Evolutionary conservation across 37 sponge, comb jelly and placozoan genomes (phyloP), one percentile per base, ranked within the genome.

Genomic region (Cladorhizidae sp.): DNA sequence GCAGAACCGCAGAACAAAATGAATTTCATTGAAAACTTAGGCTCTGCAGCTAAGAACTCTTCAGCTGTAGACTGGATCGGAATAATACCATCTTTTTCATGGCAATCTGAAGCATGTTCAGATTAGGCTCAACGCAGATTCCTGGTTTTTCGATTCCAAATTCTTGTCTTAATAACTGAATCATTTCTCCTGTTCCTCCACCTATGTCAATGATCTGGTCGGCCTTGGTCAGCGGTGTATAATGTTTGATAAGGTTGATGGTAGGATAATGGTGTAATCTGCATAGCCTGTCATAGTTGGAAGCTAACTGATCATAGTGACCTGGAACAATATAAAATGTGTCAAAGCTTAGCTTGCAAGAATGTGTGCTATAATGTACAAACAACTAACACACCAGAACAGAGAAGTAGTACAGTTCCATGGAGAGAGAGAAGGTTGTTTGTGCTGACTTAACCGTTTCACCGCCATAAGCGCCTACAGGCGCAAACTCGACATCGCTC

Each of bases 1-100:
- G 2, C 2, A 40, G 28, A 41, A 28, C 49, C n/a, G 41, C 23
- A 5, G 49, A 71, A 41, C 18, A 71, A 14, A 2, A 71, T 49
- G 2, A 49, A 15, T 14, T 45, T 41, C 39, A 49, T 23, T 11
- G 72, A 28, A 14, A 41, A 71, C 2, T 71, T 37, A 3, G 67
- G 67, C 11, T 65, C 32, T 8, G 67, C 26, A 15, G 41, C 38
- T 36, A 71, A 40, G 49, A 71, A 71, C 38, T 71, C 49, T 71
- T 71, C 72, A 25, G 72, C 72, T 71, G 72, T 71, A 23, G 72
- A 20, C 2, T 71, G 22, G 28, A 71, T 40, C 7, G 72, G 9
- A 41, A 25, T 45, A 20, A 71, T 18, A 15, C 72, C 72, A 2
- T 49, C 28, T 49, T 71, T 39, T 25, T 18, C 18, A 36, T 17